phyloP scores from a whole-genome alignment of 2,113 vertebrate genomes.

The Collichthys lucidus region DNA sequence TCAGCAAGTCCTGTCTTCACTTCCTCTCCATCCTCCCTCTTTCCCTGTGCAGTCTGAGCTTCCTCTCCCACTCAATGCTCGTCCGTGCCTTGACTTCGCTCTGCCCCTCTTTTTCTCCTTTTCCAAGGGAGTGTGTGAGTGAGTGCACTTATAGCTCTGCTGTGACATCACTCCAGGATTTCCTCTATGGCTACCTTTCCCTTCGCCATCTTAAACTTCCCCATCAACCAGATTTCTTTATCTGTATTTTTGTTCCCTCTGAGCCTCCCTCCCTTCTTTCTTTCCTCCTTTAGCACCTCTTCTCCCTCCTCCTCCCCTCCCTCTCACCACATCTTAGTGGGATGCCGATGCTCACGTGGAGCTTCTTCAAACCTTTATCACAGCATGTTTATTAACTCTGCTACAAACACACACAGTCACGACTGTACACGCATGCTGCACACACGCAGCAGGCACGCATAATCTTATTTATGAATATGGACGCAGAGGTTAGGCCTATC shows the following conservation, averaged over 20 bases:
- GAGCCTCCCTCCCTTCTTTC: not conserved
- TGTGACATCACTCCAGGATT: conserved; percentile 78
- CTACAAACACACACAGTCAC: conserved; percentile 1
- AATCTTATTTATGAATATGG: conserved; percentile 64
- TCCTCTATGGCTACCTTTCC: conserved; percentile 48
- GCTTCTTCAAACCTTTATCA: conserved; percentile 8
- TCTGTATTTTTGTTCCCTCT: not conserved
- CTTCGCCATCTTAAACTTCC: conserved; percentile 4
- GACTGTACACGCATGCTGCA: not conserved
- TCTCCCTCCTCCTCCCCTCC: too few relatives aligned
- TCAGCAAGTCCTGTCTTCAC: not conserved
- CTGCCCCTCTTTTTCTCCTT: not conserved
- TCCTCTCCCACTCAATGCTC: not conserved
- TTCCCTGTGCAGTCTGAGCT: too few relatives aligned
- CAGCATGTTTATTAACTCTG: conserved; percentile 4
- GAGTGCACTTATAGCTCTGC: conserved; percentile 23
- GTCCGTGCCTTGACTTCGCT: not conserved
- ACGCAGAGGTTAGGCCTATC: conserved; percentile 55
- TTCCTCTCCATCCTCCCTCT: not conserved
- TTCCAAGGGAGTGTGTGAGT: conserved; percentile 15
- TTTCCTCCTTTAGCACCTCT: not conserved
- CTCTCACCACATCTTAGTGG: not conserved
- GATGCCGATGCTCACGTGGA: conserved; percentile 13
- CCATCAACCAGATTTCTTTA: too few relatives aligned
- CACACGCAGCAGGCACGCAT: conserved; percentile 21